Conservation (phyloP, 2,888 invertebrate species). For the Mayetiola destructor region DNA sequence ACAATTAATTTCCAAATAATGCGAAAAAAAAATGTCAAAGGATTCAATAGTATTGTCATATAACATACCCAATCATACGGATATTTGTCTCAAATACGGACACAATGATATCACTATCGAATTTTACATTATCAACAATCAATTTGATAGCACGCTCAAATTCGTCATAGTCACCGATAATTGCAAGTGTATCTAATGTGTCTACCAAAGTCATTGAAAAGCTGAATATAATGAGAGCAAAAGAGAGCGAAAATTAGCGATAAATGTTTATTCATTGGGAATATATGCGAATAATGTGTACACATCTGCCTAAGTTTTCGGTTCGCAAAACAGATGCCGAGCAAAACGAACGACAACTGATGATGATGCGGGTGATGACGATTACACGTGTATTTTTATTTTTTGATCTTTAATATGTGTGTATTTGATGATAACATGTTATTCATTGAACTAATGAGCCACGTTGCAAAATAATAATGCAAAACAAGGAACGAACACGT, state of each 20-base stretch:
- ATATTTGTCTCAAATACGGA: conserved; percentile 99
- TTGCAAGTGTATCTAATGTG: conserved; percentile 79
- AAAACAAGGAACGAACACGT: too few relatives aligned
- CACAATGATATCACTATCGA: conserved; percentile 88
- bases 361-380: too few relatives aligned
- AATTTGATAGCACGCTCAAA: conserved; percentile 83
- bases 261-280: background rate
- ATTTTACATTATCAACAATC: conserved; percentile 72
- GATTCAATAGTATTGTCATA: background rate
- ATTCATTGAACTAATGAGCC: too few relatives aligned
- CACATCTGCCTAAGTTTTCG: background rate
- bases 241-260: too few relatives aligned
- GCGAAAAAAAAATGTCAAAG: background rate
- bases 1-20: background rate
- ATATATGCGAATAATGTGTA: background rate
- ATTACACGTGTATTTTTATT: too few relatives aligned
- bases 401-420: too few relatives aligned
- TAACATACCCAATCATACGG: conserved; percentile 76
- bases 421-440: too few relatives aligned
- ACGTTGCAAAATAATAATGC: too few relatives aligned
- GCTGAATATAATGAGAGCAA: conserved; percentile 55
- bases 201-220: conserved; percentile 94
- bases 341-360: too few relatives aligned
- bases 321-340: too few relatives aligned
- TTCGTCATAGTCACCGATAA: conserved; percentile 83